Conservation (phyloP, 2,888 invertebrate species). For the Alloplasta piceator region DNA sequence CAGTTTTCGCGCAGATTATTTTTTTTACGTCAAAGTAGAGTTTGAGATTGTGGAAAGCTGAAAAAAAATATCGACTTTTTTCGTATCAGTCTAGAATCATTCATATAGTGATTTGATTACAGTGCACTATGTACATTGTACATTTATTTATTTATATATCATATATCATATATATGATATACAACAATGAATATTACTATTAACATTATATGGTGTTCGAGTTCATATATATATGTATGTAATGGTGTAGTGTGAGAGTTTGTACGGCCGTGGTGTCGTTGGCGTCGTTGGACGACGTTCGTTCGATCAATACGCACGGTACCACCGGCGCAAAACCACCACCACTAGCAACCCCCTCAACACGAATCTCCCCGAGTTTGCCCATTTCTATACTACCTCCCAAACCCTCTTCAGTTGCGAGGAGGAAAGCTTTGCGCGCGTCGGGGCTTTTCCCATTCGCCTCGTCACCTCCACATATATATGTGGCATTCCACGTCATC, state of each 20-base stretch:
- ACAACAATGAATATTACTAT: too few relatives aligned
- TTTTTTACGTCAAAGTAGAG: too few relatives aligned
- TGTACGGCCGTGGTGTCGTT: constrained; percentile 70
- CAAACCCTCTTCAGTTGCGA: not conserved
- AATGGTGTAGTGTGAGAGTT: constrained; percentile 68
- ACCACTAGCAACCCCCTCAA: constrained; percentile 36
- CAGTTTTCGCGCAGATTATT: too few relatives aligned
- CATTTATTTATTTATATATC: too few relatives aligned
- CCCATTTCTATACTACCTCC: constrained; percentile 30
- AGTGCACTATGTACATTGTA: too few relatives aligned
- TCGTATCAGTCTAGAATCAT: too few relatives aligned
- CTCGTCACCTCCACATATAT: constrained; percentile 46
- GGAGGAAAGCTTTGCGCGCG: constrained; percentile 58
- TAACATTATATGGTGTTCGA: too few relatives aligned
- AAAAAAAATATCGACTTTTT: too few relatives aligned
- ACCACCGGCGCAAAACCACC: constrained; percentile 72
- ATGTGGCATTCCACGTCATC: too few relatives aligned
- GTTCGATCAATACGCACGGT: constrained; percentile 81
- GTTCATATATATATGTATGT: constrained; percentile 27
- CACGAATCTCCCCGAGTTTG: constrained; percentile 34
- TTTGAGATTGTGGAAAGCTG: too few relatives aligned
- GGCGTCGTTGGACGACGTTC: constrained; percentile 71
- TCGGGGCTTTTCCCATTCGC: constrained; percentile 59
- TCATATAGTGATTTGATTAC: too few relatives aligned
- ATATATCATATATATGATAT: too few relatives aligned